Conservation (phyloP, 2,797 vertebrate species). For the Melanotaenia parkinsoni region DNA sequence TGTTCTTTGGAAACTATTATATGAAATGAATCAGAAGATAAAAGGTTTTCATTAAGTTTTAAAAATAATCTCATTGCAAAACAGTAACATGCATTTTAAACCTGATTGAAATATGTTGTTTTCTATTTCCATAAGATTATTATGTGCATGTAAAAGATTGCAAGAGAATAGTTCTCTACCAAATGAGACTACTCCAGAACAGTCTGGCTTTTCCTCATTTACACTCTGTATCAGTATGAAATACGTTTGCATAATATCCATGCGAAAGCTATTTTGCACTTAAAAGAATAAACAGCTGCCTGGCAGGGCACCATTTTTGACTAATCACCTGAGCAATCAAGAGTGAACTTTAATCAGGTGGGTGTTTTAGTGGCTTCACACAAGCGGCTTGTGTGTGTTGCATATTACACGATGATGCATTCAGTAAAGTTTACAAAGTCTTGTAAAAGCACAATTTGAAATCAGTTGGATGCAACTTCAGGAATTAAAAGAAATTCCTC, state of each 20-base stretch:
- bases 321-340: background rate
- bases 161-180: background rate
- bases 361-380: background rate
- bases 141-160: too few relatives aligned
- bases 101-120: background rate
- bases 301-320: background rate
- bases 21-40: background rate
- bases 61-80: too few relatives aligned
- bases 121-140: background rate
- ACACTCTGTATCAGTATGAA: background rate
- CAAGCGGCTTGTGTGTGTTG: background rate
- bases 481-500: background rate
- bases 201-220: background rate
- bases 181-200: background rate
- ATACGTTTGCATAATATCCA: background rate
- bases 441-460: background rate
- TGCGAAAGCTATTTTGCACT: background rate
- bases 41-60: too few relatives aligned
- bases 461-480: background rate
- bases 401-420: too few relatives aligned
- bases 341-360: background rate
- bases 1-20: background rate
- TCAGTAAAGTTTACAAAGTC: too few relatives aligned
- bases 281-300: background rate
- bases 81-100: too few relatives aligned